Evolutionary conservation across 1,140 invertebrate species (phyloP).

Genomic region (Atopsyche davidsoni): DNA sequence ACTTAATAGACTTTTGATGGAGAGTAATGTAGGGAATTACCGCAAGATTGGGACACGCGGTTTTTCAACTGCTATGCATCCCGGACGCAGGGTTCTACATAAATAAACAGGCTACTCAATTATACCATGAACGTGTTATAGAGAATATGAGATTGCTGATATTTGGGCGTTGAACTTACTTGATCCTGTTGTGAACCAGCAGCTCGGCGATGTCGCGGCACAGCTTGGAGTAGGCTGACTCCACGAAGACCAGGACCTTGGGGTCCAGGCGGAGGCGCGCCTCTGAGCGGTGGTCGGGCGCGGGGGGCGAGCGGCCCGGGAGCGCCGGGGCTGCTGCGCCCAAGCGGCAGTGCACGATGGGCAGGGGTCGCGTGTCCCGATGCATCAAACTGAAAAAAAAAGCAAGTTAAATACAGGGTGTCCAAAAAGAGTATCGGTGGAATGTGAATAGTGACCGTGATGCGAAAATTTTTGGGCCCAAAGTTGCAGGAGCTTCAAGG

Average conservation of each 20-base stretch:
- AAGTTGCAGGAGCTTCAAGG: no score
- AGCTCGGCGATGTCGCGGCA: slow-evolving; percentile 88
- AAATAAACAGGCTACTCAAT: no score
- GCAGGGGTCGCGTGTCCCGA: slow-evolving; percentile 68
- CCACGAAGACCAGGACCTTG: slow-evolving; percentile 91
- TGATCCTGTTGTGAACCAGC: slow-evolving; percentile 87
- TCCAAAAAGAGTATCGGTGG: no score
- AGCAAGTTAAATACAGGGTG: no score
- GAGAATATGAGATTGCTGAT: neutral
- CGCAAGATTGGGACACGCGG: no score
- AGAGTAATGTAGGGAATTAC: no score
- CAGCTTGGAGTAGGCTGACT: slow-evolving; percentile 87
- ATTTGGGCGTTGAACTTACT: slow-evolving; percentile 55
- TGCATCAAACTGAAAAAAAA: slow-evolving; percentile 64
- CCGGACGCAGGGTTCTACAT: no score
- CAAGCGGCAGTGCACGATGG: slow-evolving; percentile 72
- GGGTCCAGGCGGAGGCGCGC: slow-evolving; percentile 79
- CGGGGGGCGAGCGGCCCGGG: slow-evolving; percentile 48
- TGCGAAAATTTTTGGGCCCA: no score
- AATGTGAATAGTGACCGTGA: no score
- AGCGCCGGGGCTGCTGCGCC: slow-evolving; percentile 53
- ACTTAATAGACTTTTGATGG: no score
- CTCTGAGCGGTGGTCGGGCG: slow-evolving; percentile 75
- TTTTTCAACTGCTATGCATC: no score
- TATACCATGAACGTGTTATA: no score